Evolutionary conservation across 2,797 vertebrate species (phyloP), one percentile per base, ranked within the genome.

Genomic region (Phrynocephalus vlangalii): DNA sequence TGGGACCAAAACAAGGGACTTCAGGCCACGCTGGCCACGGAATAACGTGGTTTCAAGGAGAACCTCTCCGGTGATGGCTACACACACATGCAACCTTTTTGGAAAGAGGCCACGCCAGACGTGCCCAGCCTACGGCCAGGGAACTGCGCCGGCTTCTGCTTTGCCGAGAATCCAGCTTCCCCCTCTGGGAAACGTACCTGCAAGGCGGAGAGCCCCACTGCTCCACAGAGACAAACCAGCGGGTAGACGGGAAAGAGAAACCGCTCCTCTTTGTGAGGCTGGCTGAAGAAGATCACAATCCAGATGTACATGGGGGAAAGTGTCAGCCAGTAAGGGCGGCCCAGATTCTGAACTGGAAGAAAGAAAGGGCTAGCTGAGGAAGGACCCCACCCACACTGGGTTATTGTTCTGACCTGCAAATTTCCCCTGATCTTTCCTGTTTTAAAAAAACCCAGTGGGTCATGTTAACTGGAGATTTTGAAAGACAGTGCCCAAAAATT

Each of bases 251-350:
- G 99, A 92, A 98, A 99, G 63, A 99, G 97, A 93, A 99, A 99
- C 8, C 99, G 97, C 84, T 99, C 99, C 78, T 99, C 99, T 95
- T 99, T 99, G 94, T 99, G 99, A 87, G 98, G 97, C 92, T 98
- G 97, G 87, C 97, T 98, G 97, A 99, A 99, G 97, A 99, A 99
- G 95, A 99, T 97, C 94, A 98, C 90, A 95, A 99, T 98, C 99
- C 99, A 99, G 94, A 99, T 95, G 96, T 99, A 99, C 98, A 99
- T 98, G 87, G 99, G 99, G 90, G 98, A 98, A 87, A 99, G 96
- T 6, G 99, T 99, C 95, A 99, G 97, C 98, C 99, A 99, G 94
- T 99, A 99, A 0, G 99, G 99, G 84, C 98, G 98, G 88, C 99
- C 99, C 88, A 99, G 97, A 91, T 99, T 99, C 97, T 99, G 99